These are phyloP conservation scores for Dasyprocta punctata DNA, from an alignment of 2,113 vertebrate species.

Conservation along the genomic window DNA sequence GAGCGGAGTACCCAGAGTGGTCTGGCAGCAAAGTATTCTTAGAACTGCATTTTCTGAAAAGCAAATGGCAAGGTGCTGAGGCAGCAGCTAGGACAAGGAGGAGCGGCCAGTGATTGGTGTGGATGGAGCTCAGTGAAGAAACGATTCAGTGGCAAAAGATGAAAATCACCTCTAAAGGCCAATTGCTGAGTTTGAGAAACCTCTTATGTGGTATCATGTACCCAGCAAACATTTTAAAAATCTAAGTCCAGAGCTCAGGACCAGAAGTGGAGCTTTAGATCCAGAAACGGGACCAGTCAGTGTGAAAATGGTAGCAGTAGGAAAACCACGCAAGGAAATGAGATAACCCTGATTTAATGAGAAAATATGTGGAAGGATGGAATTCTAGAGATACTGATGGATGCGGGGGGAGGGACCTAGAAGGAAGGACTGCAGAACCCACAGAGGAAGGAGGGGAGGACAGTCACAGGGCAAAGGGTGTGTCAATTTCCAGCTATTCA, in stretches of 20 bases:
- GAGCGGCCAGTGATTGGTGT: background rate
- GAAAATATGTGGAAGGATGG: background rate
- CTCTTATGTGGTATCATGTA: background rate
- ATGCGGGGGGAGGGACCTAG: background rate
- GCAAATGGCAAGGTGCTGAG: background rate
- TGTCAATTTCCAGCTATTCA: background rate
- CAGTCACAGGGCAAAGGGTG: background rate
- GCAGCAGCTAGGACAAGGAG: background rate
- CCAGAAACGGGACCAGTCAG: background rate
- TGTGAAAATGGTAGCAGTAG: background rate
- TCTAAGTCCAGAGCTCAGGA: background rate
- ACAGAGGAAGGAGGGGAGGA: background rate
- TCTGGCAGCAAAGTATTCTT: background rate
- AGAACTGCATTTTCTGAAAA: background rate
- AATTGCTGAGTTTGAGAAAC: background rate
- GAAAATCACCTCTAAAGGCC: background rate
- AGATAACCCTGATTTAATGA: background rate
- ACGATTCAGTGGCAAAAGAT: background rate
- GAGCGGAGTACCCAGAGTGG: background rate
- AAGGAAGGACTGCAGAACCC: background rate
- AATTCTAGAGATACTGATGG: background rate
- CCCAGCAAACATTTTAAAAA: conserved; percentile 3
- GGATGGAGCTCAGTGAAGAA: background rate
- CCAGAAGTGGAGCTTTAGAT: background rate
- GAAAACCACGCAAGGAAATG: background rate